A percentile compares a stretch with the other conserved stretches of the same genome.
Evolutionary conservation across 1,140 invertebrate species (phyloP).

Genomic region (Drosophila asahinai): DNA sequence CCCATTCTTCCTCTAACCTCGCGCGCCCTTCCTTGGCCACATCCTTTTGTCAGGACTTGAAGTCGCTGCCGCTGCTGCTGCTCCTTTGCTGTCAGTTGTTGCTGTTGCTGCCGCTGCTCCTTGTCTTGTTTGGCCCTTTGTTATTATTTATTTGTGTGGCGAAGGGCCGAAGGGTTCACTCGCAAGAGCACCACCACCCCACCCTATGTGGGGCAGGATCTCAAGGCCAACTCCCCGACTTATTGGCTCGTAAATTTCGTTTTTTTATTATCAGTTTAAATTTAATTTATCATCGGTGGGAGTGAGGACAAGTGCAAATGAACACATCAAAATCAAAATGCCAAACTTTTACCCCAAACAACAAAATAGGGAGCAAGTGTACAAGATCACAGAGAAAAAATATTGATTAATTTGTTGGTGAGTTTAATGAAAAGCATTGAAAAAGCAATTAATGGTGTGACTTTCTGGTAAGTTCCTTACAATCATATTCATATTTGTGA

Average conservation of each 20-base stretch:
- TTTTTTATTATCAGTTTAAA: constrained; percentile 82
- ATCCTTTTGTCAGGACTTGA: constrained; percentile 50
- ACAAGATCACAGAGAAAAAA: not conserved
- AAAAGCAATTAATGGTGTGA: too few relatives aligned
- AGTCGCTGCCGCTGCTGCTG: constrained; percentile 16
- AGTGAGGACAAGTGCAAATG: constrained; percentile 57
- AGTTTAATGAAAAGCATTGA: too few relatives aligned
- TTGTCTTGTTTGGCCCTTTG: constrained; percentile 47
- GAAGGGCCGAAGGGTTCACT: constrained; percentile 37
- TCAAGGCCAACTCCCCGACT: constrained; percentile 60
- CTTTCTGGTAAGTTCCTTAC: too few relatives aligned
- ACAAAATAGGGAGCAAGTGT: constrained; percentile 5
- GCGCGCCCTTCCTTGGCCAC: not conserved
- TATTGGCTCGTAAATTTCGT: constrained; percentile 78
- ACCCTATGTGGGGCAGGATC: constrained; percentile 1
- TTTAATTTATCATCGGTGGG: constrained; percentile 71
- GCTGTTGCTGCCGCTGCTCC: constrained; percentile 11
- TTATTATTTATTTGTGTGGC: constrained; percentile 72
- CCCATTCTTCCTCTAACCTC: not conserved
- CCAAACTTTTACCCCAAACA: constrained; percentile 18
- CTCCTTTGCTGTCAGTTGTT: constrained; percentile 35
- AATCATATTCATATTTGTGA: too few relatives aligned
- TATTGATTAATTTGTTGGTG: too few relatives aligned
- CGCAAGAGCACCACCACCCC: not conserved
- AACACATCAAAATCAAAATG: constrained; percentile 77